Evolutionary conservation across 2,797 vertebrate genomes (phyloP).

Genomic region (Pristis pectinata): DNA sequence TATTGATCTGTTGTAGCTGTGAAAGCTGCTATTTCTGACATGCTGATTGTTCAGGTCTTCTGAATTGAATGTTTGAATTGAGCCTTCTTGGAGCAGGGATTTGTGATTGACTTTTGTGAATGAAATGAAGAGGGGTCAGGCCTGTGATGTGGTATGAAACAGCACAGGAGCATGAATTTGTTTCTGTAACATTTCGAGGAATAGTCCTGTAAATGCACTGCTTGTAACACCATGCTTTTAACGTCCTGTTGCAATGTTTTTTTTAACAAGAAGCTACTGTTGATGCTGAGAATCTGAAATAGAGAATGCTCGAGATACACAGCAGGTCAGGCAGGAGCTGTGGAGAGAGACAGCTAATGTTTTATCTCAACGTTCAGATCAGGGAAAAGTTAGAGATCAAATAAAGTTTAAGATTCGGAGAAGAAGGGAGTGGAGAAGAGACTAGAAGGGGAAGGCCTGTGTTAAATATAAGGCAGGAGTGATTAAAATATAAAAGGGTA

Average conservation of each 20-base stretch:
- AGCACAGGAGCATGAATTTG: not conserved
- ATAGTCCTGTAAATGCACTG: not conserved
- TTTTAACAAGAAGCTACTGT: not conserved
- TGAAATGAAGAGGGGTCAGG: not conserved
- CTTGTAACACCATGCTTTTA: not conserved
- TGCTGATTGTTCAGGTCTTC: not conserved
- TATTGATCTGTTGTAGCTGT: not conserved
- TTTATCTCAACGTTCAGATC: too few species aligned
- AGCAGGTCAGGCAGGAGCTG: too few species aligned
- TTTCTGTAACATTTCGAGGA: not conserved
- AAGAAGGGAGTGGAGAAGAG: too few species aligned
- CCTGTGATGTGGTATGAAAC: too few species aligned
- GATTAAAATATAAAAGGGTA: too few species aligned
- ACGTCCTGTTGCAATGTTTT: not conserved
- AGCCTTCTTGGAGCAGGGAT: not conserved
- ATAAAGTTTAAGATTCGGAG: too few species aligned
- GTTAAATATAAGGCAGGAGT: too few species aligned
- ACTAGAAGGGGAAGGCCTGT: too few species aligned
- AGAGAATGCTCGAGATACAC: too few species aligned
- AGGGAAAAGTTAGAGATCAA: too few species aligned
- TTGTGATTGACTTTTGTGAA: too few species aligned
- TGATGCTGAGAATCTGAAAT: not conserved
- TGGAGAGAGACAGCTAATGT: too few species aligned
- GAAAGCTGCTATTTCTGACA: not conserved
- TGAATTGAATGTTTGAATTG: not conserved